Evolutionary conservation across 2,113 vertebrate genomes (phyloP), one percentile per base, ranked within the genome.

Genomic region (Verasper variegatus): DNA sequence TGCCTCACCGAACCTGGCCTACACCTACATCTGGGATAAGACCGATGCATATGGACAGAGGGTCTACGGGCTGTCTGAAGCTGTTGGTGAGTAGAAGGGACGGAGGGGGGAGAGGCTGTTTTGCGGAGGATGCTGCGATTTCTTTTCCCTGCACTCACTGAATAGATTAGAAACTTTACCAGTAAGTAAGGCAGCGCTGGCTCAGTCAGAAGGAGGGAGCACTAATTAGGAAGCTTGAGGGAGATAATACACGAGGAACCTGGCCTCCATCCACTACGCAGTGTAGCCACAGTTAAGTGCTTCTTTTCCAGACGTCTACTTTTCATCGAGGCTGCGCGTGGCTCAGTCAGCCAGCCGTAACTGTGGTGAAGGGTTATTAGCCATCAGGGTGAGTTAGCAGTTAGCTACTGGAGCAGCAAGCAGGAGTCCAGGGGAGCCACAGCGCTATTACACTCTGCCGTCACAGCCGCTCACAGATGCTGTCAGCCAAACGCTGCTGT

Each of bases 11-110:
- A 99, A 99, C 87, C 91, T 99, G 89, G 97, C 96, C 67, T 99
- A 98, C 88, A 98, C 97, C 2, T 99, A 98, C 92, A 97, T 98
- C 90, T 99, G 98, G 98, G 97, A 99, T 87, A 99, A 99, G 92
- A 98, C 96, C 0, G 97, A 99, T 51, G 98, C 98, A 0, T 99
- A 99, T 1, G 96, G 98, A 12, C 98, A 99, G 88, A 95, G 94
- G 83, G 98, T 99, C 60, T 99, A 97, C 20, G 98, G 98, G 40
- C 95, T 99, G 66, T 98, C 98, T 2, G 95, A 98, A 66, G 97
- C 97, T 83, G 98, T 99, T 56, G 98, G 98, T 99, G 92, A 94
- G 97, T 96, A 49, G 47, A n/a, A 51, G 58, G 24, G 45, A 54
- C 51, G 5, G 71, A 58, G 20, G 40, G 35, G 51, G 31, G 62